These are phyloP conservation scores for Maniola hyperantus DNA, from an alignment of 2,888 invertebrate species.

Conservation along the genomic window DNA sequence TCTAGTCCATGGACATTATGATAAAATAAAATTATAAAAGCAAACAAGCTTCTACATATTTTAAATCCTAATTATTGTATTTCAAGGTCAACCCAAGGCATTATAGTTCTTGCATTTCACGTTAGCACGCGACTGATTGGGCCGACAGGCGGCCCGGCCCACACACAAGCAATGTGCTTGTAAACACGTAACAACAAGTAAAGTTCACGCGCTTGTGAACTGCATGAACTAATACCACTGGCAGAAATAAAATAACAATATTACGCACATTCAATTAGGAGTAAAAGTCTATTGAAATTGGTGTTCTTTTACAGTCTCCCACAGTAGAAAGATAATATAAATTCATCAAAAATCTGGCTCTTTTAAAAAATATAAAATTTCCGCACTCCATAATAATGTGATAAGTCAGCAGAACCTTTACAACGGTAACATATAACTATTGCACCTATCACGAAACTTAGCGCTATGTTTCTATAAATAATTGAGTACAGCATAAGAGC, in stretches of 20 bases:
- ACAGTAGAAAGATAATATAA: background rate
- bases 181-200: too few relatives aligned
- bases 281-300: constrained; percentile 9
- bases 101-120: too few relatives aligned
- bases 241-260: too few relatives aligned
- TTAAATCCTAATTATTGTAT: background rate
- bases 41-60: background rate
- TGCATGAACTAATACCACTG: too few relatives aligned
- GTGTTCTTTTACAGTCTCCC: constrained; percentile 1
- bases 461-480: constrained; percentile 9
- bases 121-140: too few relatives aligned
- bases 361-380: constrained; percentile 17
- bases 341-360: background rate
- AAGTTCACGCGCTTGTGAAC: too few relatives aligned
- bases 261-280: background rate
- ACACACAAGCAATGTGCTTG: too few relatives aligned
- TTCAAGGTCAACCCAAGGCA: too few relatives aligned
- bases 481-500: constrained; percentile 18
- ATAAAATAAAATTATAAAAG: background rate
- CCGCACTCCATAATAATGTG: background rate
- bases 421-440: constrained; percentile 10
- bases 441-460: constrained; percentile 23
- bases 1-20: background rate
- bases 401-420: constrained; percentile 2
- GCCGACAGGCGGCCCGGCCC: too few relatives aligned